A percentile compares a stretch with the other conserved stretches of the same genome.
Conservation (phyloP, 2,888 invertebrate species). For the Drosophila tripunctata region DNA sequence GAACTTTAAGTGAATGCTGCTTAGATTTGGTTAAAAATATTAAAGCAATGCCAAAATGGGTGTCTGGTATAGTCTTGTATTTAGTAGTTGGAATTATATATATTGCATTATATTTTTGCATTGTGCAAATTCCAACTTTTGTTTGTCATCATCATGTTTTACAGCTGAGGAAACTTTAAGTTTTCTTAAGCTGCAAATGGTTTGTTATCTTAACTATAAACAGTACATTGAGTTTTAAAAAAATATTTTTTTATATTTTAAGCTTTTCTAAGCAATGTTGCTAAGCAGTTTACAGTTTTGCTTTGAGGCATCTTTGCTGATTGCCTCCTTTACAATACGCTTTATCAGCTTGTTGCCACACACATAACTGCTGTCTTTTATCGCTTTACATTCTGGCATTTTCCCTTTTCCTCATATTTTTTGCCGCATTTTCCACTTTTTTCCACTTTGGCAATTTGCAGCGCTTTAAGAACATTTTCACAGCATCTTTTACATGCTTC, state of each 20-base stretch:
- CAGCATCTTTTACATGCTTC: slow-evolving; percentile 29
- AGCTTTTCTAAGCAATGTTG: not conserved
- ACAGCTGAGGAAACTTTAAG: too few species aligned
- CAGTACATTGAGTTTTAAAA: slow-evolving; percentile 32
- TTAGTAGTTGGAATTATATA: too few species aligned
- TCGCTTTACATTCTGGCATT: slow-evolving; percentile 20
- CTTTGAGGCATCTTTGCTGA: slow-evolving; percentile 15
- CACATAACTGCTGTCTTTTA: slow-evolving; percentile 42
- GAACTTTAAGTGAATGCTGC: not conserved
- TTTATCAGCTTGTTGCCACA: slow-evolving; percentile 54
- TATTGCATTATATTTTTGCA: too few species aligned
- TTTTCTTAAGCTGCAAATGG: too few species aligned
- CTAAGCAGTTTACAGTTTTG: slow-evolving; percentile 8
- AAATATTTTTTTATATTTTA: not conserved
- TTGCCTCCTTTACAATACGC: slow-evolving; percentile 28
- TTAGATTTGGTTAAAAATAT: not conserved
- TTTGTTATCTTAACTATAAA: slow-evolving; percentile 27
- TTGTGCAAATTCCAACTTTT: too few species aligned
- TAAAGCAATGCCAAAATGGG: too few species aligned
- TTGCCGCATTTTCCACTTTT: not conserved
- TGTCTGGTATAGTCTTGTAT: too few species aligned
- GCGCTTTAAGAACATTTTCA: slow-evolving; percentile 56
- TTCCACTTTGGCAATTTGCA: slow-evolving; percentile 27
- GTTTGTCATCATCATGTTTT: too few species aligned
- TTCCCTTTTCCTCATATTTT: not conserved